Conservation (phyloP, 2,888 invertebrate genomes). For the Rutpela maculata region DNA sequence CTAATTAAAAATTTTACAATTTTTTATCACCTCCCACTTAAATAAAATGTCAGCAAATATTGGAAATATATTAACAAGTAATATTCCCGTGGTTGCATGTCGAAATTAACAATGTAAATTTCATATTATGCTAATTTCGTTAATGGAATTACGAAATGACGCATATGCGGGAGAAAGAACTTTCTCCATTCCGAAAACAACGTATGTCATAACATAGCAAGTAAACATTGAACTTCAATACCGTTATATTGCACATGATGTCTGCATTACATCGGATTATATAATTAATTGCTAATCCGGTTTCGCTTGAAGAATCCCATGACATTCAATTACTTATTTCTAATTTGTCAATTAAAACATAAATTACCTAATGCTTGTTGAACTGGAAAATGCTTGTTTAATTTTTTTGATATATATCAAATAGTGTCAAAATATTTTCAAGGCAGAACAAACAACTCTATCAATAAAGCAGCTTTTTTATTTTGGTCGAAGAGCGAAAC, state of each 20-base stretch:
- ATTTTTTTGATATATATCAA: neutral
- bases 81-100: neutral
- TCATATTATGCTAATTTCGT: neutral
- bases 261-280: constrained; percentile 1
- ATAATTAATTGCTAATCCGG: constrained; percentile 10
- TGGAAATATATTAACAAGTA: neutral
- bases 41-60: no score
- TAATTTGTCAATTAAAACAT: neutral
- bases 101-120: neutral
- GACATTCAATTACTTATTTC: constrained; percentile 13
- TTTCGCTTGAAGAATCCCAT: constrained; percentile 7
- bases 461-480: no score
- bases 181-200: constrained; percentile 20
- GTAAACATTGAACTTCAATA: constrained; percentile 33
- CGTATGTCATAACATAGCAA: constrained; percentile 8
- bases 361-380: neutral
- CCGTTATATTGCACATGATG: neutral
- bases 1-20: neutral
- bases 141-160: neutral
- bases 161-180: constrained; percentile 10
- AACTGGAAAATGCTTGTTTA: neutral
- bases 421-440: neutral
- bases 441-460: no score
- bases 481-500: no score
- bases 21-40: neutral